Evolutionary conservation across 92 coral and sea anemone genomes (phyloP).

Genomic region (Phymanthus crucifer): DNA sequence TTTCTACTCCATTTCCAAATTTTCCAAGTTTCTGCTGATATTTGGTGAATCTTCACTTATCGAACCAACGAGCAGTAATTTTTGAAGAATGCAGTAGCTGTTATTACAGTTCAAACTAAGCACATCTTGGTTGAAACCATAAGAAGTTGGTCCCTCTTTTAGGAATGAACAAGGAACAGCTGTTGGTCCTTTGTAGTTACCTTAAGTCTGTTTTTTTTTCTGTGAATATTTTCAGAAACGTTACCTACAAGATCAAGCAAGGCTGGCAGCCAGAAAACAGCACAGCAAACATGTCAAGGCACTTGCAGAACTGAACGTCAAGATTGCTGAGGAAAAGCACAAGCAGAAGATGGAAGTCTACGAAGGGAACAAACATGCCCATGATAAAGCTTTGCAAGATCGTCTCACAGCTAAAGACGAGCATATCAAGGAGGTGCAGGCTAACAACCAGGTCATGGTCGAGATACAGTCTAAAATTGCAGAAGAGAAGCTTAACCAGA

Average conservation of each 20-base stretch:
- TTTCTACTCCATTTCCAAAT: too few relatives aligned
- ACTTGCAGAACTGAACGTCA: constrained; percentile 69
- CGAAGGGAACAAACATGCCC: constrained; percentile 78
- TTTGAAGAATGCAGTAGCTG: too few relatives aligned
- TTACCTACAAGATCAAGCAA: constrained; percentile 54
- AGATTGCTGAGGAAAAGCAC: constrained; percentile 71
- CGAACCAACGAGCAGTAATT: too few relatives aligned
- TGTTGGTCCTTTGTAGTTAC: background rate
- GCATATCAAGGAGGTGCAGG: constrained; percentile 77
- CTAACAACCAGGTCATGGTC: constrained; percentile 57
- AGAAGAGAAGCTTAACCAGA: constrained; percentile 83
- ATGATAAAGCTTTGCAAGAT: constrained; percentile 63
- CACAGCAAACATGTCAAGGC: constrained; percentile 69
- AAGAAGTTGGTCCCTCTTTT: too few relatives aligned
- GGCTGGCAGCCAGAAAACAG: constrained; percentile 57
- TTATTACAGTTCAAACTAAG: too few relatives aligned
- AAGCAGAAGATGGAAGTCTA: constrained; percentile 75
- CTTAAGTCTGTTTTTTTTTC: background rate
- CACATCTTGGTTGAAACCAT: too few relatives aligned
- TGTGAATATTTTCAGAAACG: constrained; percentile 42
- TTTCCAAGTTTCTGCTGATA: too few relatives aligned
- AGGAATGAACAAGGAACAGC: too few relatives aligned
- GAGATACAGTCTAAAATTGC: constrained; percentile 68
- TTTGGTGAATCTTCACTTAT: too few relatives aligned
- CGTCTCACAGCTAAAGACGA: constrained; percentile 86